These are phyloP conservation scores for Mythimna pallens DNA, from an alignment of 2,888 invertebrate species.

Conservation along the genomic window DNA sequence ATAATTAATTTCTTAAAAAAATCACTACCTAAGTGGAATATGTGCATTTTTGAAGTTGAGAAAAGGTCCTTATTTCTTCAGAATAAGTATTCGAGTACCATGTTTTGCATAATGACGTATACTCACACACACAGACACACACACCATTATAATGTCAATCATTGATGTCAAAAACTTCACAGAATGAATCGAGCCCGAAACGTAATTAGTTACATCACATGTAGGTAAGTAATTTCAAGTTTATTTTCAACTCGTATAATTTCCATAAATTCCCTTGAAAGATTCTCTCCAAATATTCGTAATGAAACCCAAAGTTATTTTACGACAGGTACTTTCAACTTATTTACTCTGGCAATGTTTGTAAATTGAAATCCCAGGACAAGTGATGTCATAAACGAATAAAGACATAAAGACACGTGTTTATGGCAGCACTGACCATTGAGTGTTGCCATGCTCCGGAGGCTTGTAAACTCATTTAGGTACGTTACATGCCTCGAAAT, in stretches of 20 bases:
- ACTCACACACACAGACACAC: not conserved
- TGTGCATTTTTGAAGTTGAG: not conserved
- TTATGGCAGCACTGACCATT: constrained; percentile 60
- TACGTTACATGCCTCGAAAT: constrained; percentile 25
- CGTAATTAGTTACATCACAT: constrained; percentile 1
- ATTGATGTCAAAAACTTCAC: constrained; percentile 38
- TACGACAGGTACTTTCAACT: constrained; percentile 38
- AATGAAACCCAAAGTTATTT: constrained; percentile 28
- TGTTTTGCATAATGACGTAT: no score
- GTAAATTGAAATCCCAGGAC: constrained; percentile 49
- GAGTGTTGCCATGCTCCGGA: constrained; percentile 34
- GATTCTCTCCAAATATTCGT: constrained; percentile 24
- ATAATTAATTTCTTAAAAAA: no score
- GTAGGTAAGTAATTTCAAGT: constrained; percentile 24
- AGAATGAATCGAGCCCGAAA: constrained; percentile 9
- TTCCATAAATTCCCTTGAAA: constrained; percentile 9
- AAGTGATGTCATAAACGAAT: constrained; percentile 55
- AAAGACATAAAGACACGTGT: constrained; percentile 54
- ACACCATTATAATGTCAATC: constrained; percentile 7
- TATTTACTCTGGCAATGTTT: constrained; percentile 53
- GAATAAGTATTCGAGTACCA: not conserved
- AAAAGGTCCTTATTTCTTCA: not conserved
- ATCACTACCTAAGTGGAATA: no score
- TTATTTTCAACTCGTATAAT: constrained; percentile 14
- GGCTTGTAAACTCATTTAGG: constrained; percentile 51